These are phyloP conservation scores for Cheilosia grossa DNA, from an alignment of 2,888 invertebrate genomes.

Conservation along the genomic window DNA sequence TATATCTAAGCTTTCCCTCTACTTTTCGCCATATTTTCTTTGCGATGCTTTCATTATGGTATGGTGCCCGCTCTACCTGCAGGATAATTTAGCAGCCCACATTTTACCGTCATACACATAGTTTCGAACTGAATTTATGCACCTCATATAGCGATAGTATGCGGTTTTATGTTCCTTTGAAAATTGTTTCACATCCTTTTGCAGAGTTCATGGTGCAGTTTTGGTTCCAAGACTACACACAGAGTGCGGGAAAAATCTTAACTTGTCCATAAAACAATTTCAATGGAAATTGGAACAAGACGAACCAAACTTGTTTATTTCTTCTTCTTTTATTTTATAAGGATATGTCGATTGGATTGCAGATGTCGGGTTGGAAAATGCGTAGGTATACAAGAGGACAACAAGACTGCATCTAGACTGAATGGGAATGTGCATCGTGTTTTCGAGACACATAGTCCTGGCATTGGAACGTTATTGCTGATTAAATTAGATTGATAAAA, in stretches of 20 bases:
- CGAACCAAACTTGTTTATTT: neutral
- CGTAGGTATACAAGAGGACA: neutral
- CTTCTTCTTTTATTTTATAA: neutral
- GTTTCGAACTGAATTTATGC: conserved; percentile 52
- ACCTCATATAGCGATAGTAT: conserved; percentile 18
- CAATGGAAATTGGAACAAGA: conserved; percentile 36
- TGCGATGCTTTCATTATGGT: neutral
- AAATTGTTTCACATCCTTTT: conserved; percentile 31
- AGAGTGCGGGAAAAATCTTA: conserved; percentile 15
- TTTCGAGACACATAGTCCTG: neutral
- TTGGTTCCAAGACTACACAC: neutral
- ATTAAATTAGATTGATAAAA: conserved; percentile 2
- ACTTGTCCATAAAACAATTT: conserved; percentile 42
- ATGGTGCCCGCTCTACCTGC: conserved; percentile 8
- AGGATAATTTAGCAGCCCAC: conserved; percentile 38
- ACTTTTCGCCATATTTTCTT: conserved; percentile 16
- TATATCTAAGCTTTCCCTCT: conserved; percentile 4
- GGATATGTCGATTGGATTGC: neutral
- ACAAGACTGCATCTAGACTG: neutral
- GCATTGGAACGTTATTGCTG: neutral
- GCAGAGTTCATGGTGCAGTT: neutral
- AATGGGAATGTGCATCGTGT: neutral
- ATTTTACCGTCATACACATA: conserved; percentile 37
- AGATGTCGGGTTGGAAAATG: neutral
- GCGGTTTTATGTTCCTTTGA: conserved; percentile 1